A percentile compares a stretch with the other conserved stretches of the same genome.
Conservation (phyloP, 2,113 vertebrate species). For the Eubucco bourcierii region DNA sequence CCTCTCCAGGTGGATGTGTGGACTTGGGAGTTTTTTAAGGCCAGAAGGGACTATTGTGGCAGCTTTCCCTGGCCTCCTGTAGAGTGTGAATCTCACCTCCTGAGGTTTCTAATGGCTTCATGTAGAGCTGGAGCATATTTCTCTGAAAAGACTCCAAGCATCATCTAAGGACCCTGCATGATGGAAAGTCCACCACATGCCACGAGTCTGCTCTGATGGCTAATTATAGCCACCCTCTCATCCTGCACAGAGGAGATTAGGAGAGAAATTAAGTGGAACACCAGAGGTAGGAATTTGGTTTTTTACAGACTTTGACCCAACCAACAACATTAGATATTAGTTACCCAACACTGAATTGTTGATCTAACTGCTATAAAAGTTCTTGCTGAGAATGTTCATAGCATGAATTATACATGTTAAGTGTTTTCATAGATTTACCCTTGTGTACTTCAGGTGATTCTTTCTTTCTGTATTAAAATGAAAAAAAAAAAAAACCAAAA, state of each 20-base stretch:
- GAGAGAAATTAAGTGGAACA: neutral
- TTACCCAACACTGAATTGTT: neutral
- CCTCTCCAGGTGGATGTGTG: accelerated
- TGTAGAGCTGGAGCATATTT: neutral
- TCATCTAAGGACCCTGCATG: slow-evolving; percentile 22
- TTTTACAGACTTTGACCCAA: neutral
- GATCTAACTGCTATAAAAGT: neutral
- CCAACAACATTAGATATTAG: neutral
- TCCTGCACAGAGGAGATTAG: neutral
- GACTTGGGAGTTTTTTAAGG: neutral
- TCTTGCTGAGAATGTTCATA: neutral
- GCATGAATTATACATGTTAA: neutral
- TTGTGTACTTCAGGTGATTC: neutral
- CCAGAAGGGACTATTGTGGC: slow-evolving; percentile 45
- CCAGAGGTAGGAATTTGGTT: neutral
- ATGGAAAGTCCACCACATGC: slow-evolving; percentile 44
- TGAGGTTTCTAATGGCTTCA: slow-evolving; percentile 31
- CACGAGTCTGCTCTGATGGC: neutral
- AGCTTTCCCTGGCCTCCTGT: neutral
- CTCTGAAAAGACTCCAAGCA: neutral
- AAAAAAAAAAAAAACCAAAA: neutral
- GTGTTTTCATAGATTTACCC: neutral
- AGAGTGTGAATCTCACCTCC: neutral
- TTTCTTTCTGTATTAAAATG: neutral
- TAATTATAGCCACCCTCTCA: slow-evolving; percentile 13